A percentile compares a stretch with the other conserved stretches of the same genome.
Evolutionary conservation across 2,797 vertebrate species (phyloP).

Genomic region (Chelidonichthys spinosus): DNA sequence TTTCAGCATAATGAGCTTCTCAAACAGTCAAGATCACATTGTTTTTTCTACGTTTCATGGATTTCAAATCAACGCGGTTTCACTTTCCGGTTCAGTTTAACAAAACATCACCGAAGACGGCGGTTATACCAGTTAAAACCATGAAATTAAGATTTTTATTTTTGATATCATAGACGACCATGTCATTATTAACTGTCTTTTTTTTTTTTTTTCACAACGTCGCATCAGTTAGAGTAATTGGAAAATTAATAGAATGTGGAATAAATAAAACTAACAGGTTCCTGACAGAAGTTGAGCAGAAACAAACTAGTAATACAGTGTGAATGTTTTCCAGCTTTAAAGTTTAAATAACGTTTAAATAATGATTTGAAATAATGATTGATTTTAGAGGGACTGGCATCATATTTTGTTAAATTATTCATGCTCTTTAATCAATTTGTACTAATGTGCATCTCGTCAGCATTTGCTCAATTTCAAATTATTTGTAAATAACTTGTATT

Average conservation of each 20-base stretch:
- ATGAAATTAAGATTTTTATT: slow-evolving; percentile 36
- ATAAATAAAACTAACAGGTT: slow-evolving; percentile 44
- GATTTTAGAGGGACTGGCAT: slow-evolving; percentile 1
- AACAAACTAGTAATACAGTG: slow-evolving; percentile 23
- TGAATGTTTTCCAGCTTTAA: slow-evolving; percentile 35
- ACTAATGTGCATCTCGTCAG: too few species aligned
- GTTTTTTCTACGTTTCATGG: slow-evolving; percentile 62
- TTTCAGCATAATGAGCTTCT: slow-evolving; percentile 75
- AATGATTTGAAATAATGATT: not conserved
- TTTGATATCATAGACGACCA: slow-evolving; percentile 11
- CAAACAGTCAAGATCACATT: slow-evolving; percentile 79
- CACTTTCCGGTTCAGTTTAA: slow-evolving; percentile 44
- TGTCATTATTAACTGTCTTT: slow-evolving; percentile 20
- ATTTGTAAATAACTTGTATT: not conserved
- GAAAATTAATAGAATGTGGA: slow-evolving; percentile 52
- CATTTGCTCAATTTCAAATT: not conserved
- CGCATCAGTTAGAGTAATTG: slow-evolving; percentile 40
- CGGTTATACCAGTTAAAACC: slow-evolving; percentile 37
- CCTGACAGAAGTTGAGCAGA: slow-evolving; percentile 21
- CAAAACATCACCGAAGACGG: slow-evolving; percentile 34
- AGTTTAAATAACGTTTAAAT: not conserved
- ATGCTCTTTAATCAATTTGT: not conserved
- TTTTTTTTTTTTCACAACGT: slow-evolving; percentile 30
- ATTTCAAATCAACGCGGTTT: slow-evolving; percentile 61
- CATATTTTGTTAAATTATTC: slow-evolving; percentile 15